Percentiles rank a stretch among this genome's conserved stretches.
Evolutionary conservation across 2,797 vertebrate genomes (phyloP).

Genomic region (Myoxocephalus aenaeus): DNA sequence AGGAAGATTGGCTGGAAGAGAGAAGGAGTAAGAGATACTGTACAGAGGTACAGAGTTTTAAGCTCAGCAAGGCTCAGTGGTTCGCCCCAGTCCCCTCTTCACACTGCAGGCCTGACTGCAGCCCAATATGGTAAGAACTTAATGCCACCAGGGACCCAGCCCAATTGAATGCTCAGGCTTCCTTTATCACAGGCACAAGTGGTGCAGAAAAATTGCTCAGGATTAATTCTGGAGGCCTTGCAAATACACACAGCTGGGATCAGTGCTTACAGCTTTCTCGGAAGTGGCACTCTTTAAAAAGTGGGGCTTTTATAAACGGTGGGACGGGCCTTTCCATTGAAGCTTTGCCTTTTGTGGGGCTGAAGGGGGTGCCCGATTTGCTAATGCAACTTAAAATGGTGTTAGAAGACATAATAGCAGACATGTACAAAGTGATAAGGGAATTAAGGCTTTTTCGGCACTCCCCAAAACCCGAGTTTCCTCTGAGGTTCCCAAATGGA

Average conservation of each 20-base stretch:
- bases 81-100: slow-evolving; percentile 59
- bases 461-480: slow-evolving; percentile 57
- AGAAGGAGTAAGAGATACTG: slow-evolving; percentile 34
- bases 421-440: slow-evolving; percentile 81
- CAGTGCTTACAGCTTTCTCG: slow-evolving; percentile 77
- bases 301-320: slow-evolving; percentile 74
- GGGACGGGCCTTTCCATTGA: slow-evolving; percentile 70
- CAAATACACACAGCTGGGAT: slow-evolving; percentile 79
- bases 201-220: slow-evolving; percentile 84
- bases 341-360: slow-evolving; percentile 61
- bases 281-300: slow-evolving; percentile 72
- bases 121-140: slow-evolving; percentile 80
- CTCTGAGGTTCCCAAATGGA: slow-evolving; percentile 47
- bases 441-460: slow-evolving; percentile 71
- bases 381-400: slow-evolving; percentile 80
- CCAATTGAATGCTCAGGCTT: slow-evolving; percentile 80
- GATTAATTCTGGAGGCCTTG: slow-evolving; percentile 82
- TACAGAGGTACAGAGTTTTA: slow-evolving; percentile 51
- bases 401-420: slow-evolving; percentile 80
- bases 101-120: slow-evolving; percentile 77
- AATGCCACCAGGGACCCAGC: slow-evolving; percentile 79
- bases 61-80: slow-evolving; percentile 62
- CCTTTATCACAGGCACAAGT: slow-evolving; percentile 84
- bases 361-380: slow-evolving; percentile 59
- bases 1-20: slow-evolving; percentile 34